Percentiles rank a stretch among this genome's conserved stretches.
These are phyloP conservation scores for Nannobrachium achirus DNA, from an alignment of 2,113 vertebrate species.

Conservation along the genomic window DNA sequence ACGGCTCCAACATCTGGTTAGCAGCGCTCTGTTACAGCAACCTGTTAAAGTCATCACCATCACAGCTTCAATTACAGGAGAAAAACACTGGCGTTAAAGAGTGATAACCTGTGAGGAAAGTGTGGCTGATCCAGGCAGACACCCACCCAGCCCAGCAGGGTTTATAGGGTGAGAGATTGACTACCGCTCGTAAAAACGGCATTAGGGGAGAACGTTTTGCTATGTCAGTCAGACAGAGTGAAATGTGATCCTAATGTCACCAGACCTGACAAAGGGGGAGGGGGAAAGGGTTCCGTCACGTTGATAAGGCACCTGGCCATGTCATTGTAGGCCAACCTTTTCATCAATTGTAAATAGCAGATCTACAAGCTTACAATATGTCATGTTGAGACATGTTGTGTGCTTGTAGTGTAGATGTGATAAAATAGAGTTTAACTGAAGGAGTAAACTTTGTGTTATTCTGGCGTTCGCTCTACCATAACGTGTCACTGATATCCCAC, in stretches of 20 bases:
- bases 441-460: too few relatives aligned
- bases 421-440: too few relatives aligned
- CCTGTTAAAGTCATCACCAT: conserved; percentile 72
- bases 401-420: too few relatives aligned
- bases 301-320: too few relatives aligned
- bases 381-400: too few relatives aligned
- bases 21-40: conserved; percentile 36
- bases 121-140: conserved; percentile 40
- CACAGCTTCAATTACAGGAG: conserved; percentile 67
- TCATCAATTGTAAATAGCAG: too few relatives aligned
- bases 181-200: conserved; percentile 60
- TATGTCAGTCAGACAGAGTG: conserved; percentile 46
- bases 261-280: conserved; percentile 16
- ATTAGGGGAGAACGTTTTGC: conserved; percentile 45
- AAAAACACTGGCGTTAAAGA: conserved; percentile 49
- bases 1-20: conserved; percentile 62
- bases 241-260: conserved; percentile 60
- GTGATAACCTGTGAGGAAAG: conserved; percentile 70
- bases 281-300: too few relatives aligned
- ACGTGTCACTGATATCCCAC: too few relatives aligned
- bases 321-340: too few relatives aligned
- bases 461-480: too few relatives aligned
- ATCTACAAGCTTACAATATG: too few relatives aligned
- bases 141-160: conserved; percentile 31
- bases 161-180: conserved; percentile 74